Base-by-base conservation (phyloP, 1,140 invertebrate species). In the Tachypleus tridentatus region DNA sequence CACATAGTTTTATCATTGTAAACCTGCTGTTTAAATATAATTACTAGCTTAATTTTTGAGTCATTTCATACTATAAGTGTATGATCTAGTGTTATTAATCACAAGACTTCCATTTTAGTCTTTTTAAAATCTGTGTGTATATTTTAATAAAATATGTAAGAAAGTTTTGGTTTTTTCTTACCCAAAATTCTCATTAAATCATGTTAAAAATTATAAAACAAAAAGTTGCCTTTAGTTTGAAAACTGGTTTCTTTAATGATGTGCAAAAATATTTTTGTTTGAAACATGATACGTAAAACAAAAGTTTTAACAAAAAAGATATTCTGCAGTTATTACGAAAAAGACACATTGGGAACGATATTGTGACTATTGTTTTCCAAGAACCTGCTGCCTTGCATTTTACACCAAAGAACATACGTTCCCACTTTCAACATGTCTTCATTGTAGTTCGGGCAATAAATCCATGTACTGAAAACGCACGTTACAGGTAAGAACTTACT, bases 371-470 rank as follows among this genome's bases (percentile, higher is more conserved):
- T 71, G 88, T 96, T 53, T 96, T 95, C 81, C 94, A 97, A 85
- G 93, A 97, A 77, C 91, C 93, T 0, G 93, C 92, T 60, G 88
- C 93, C 50, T 80, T 87, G 54, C 90, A 93, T 1, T 98, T 94
- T 76, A 94, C 89, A 67, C 93, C 92, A 49, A 86, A 88, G 67
- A 87, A 89, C 72, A 94, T 97, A 71, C 83, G 93, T 63, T 95
- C 91, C 29, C 92, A 97, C 75, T 97, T 96, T 77, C 93, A 97
- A 76, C 93, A 97, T 76, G 93, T 97, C 11, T 98, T 98, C 76
- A 91, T 98, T 71, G 11, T 98, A 58, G 89, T 98, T 3, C 81
- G 86, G 72, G 92, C 86, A 4, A 83, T 90, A 58, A 91, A 95
- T 80, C 92, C 93, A 8, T 94, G 91, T 76, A 86, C 91, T 5